Percentiles rank a stretch among this genome's conserved stretches.
Conservation (phyloP, 1,140 invertebrate species). For the Drosophila melanogaster region DNA sequence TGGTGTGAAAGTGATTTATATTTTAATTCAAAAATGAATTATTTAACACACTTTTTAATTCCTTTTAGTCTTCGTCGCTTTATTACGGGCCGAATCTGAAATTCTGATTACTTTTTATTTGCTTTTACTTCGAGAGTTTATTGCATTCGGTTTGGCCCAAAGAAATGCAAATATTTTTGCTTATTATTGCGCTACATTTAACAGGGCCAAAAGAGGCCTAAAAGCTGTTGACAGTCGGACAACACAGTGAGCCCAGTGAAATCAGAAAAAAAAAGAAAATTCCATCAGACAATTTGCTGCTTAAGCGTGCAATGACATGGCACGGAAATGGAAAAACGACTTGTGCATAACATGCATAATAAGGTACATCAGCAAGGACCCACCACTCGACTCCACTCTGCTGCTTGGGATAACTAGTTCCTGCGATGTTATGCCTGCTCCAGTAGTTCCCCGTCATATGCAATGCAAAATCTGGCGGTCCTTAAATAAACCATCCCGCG, state of each 20-base stretch:
- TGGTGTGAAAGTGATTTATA: constrained; percentile 84
- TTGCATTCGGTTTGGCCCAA: constrained; percentile 68
- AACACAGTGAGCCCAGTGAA: neutral
- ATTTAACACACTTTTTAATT: constrained; percentile 84
- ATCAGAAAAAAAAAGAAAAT: constrained; percentile 4
- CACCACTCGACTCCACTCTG: no score
- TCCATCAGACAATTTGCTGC: constrained; percentile 55
- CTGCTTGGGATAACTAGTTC: constrained; percentile 27
- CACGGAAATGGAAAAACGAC: constrained; percentile 35
- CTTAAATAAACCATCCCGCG: constrained; percentile 27
- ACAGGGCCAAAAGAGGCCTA: constrained; percentile 49
- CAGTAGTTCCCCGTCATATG: constrained; percentile 28
- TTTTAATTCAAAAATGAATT: constrained; percentile 84
- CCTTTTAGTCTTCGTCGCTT: constrained; percentile 39
- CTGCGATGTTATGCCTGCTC: constrained; percentile 22
- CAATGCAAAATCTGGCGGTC: constrained; percentile 35
- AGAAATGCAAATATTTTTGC: constrained; percentile 71
- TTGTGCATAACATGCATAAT: constrained; percentile 59
- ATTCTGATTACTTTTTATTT: constrained; percentile 83
- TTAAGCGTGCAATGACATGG: constrained; percentile 48
- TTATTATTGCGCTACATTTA: constrained; percentile 77
- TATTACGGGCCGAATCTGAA: constrained; percentile 65
- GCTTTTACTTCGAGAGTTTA: constrained; percentile 71
- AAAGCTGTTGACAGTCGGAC: constrained; percentile 69
- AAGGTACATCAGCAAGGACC: constrained; percentile 5